A percentile compares a stretch with the other conserved stretches of the same genome.
Evolutionary conservation across 2,797 vertebrate genomes (phyloP).

Genomic region (Carduelis carduelis): DNA sequence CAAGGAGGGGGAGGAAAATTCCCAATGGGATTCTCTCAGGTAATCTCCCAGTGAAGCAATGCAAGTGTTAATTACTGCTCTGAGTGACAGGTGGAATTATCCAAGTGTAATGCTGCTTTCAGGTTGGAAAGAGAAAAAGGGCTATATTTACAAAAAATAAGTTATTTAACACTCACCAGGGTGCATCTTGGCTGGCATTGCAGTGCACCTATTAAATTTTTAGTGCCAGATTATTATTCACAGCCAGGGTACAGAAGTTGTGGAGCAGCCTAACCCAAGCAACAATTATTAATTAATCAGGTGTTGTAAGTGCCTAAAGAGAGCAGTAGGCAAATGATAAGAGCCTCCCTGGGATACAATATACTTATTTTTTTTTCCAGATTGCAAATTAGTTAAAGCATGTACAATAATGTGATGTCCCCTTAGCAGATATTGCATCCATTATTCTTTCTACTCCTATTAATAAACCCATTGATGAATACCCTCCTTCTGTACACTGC

Average conservation of each 20-base stretch:
- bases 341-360: background rate
- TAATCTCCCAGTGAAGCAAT: conserved; percentile 53
- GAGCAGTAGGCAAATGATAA: conserved; percentile 26
- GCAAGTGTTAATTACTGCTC: conserved; percentile 63
- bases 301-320: conserved; percentile 43
- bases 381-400: background rate
- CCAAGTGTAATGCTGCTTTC: conserved; percentile 39
- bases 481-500: background rate
- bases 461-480: conserved; percentile 36
- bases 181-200: background rate
- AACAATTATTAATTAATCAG: conserved; percentile 61
- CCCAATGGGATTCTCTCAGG: conserved; percentile 75
- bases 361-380: background rate
- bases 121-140: background rate
- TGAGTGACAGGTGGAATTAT: conserved; percentile 55
- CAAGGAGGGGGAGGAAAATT: background rate
- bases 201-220: conserved; percentile 48
- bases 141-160: conserved; percentile 46
- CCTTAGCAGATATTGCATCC: conserved; percentile 8
- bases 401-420: background rate
- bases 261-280: conserved; percentile 19
- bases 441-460: conserved; percentile 18
- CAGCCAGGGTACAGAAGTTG: conserved; percentile 24
- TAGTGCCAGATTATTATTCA: conserved; percentile 54
- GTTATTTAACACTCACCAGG: conserved; percentile 66